A percentile compares a stretch with the other conserved stretches of the same genome.
These are phyloP conservation scores for Mythimna pallens DNA, from an alignment of 2,888 invertebrate species.

Conservation along the genomic window DNA sequence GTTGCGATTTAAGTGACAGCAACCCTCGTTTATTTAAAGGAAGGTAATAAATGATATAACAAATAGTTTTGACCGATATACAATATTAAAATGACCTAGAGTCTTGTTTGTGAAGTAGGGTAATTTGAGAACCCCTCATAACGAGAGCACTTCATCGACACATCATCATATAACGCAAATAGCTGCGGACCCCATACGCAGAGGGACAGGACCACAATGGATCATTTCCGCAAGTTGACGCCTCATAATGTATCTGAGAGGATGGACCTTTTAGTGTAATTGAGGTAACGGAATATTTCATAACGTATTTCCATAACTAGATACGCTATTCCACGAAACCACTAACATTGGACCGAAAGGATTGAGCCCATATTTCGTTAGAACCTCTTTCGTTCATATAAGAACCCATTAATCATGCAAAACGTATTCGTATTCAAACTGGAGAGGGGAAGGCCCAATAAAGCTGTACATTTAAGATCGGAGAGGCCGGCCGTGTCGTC, in stretches of 20 bases:
- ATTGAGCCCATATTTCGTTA: constrained; percentile 37
- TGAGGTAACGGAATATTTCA: constrained; percentile 62
- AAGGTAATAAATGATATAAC: constrained; percentile 9
- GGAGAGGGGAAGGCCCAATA: constrained; percentile 65
- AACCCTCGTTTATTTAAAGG: constrained; percentile 4
- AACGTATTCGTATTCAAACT: constrained; percentile 44
- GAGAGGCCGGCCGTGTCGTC: constrained; percentile 65
- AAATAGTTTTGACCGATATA: constrained; percentile 35
- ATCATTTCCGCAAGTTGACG: constrained; percentile 85
- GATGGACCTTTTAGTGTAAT: constrained; percentile 75
- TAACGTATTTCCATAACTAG: constrained; percentile 46
- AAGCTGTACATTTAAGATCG: constrained; percentile 70
- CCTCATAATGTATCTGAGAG: constrained; percentile 77
- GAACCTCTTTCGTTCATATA: constrained; percentile 39
- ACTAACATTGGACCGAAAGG: constrained; percentile 51
- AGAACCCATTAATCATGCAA: constrained; percentile 47
- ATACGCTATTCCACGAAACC: constrained; percentile 48
- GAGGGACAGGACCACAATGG: constrained; percentile 81
- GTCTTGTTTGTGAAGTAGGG: constrained; percentile 57
- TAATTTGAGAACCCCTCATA: constrained; percentile 77
- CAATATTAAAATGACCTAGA: constrained; percentile 58
- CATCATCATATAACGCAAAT: constrained; percentile 80
- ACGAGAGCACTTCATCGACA: constrained; percentile 80
- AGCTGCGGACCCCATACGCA: constrained; percentile 79
- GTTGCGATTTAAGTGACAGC: constrained; percentile 13